Evolutionary conservation across 2,113 vertebrate genomes (phyloP).

Genomic region (Zosterops borbonicus): DNA sequence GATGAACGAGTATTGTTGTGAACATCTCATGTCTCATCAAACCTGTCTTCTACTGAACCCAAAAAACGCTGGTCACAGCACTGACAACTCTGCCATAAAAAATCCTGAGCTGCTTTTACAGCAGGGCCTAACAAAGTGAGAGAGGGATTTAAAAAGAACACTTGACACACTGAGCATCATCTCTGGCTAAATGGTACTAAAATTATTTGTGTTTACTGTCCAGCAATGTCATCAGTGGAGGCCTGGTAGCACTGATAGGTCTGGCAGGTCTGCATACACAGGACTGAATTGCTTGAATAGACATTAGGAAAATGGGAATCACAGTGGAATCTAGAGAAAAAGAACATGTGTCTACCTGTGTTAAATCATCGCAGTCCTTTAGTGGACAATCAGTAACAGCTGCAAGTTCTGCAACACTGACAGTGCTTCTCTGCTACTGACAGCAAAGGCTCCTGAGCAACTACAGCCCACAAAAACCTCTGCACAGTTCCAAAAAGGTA

Average conservation of each 20-base stretch:
- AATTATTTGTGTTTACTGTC: neutral
- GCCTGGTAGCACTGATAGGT: neutral
- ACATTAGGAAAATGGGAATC: neutral
- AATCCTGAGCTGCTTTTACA: neutral
- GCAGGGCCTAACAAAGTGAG: neutral
- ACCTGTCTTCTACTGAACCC: neutral
- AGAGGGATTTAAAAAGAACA: neutral
- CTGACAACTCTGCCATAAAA: neutral
- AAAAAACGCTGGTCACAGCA: neutral
- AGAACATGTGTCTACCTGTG: rapidly evolving
- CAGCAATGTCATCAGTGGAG: neutral
- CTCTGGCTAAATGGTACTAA: neutral
- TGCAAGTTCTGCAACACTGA: rapidly evolving
- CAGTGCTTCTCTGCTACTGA: neutral
- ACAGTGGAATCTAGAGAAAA: neutral
- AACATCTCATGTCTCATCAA: neutral
- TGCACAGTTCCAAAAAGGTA: neutral
- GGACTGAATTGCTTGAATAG: neutral
- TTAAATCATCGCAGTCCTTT: neutral
- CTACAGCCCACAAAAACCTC: neutral
- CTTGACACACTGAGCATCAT: neutral
- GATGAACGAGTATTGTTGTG: neutral
- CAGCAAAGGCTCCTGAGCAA: neutral
- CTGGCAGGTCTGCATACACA: neutral
- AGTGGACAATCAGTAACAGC: neutral